Base-by-base conservation (phyloP, 2,888 invertebrate species). In the Eulithis testata region DNA sequence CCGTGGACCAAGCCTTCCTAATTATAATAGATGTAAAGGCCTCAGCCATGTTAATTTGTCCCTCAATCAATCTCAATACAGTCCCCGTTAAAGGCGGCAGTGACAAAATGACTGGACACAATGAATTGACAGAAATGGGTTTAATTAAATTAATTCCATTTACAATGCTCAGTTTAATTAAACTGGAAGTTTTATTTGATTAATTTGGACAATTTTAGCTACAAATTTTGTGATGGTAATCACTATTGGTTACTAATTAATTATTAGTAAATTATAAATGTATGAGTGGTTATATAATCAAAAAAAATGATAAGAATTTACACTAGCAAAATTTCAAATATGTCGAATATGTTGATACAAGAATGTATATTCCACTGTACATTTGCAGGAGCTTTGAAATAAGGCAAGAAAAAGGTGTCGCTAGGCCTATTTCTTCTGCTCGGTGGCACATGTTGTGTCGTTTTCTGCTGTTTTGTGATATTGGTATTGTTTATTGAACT, bases 21-120 rank as follows among this genome's bases (percentile, higher is more conserved):
- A 65, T 71, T 70, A 72, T 74, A 74, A 75, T 76, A 71, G 70
- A 75, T 76, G 71, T 58, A 71, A 72, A 76, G 58, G 64, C 57
- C 55, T 55, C 43, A 55, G 47, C 53, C 62, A 61, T 80, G 76
- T 80, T 80, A 76, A 79, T 83, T 84, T 78, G 79, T 78, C 76
- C 75, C 76, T 76, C 78, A 82, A 86, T 86, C 85, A 84, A 86
- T 86, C 83, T 80, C 68, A 64, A 68, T 72, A 67, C 64, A 54
- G 63, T 11, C 56, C 52, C 61, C 43, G 69, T 60, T 71, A 68
- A 64, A 63, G 47, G 54, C 62, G 43, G 63, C 51, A 56, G 53
- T 66, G 58, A 58, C 56, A 62, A 59, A 40, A 60, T 52, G 40
- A 45, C 52, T 65, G 52, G 49, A 63, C 49, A 65, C 60, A 70